Conservation (phyloP, 2,113 vertebrate species). For the Chaetura pelagica region DNA sequence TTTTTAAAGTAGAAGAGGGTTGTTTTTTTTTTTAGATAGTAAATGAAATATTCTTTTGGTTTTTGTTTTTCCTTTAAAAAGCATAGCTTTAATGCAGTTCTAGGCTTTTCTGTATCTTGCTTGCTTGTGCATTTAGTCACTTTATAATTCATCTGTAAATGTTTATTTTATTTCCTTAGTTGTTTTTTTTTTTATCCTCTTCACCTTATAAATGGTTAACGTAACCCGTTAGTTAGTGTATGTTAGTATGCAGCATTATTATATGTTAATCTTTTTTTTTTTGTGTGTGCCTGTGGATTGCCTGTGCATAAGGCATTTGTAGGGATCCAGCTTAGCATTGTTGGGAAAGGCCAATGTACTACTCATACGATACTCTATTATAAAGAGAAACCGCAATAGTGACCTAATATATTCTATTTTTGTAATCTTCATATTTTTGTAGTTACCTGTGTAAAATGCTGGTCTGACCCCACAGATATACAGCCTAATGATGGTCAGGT, state of each 20-base stretch:
- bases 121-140: conserved; percentile 92
- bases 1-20: conserved; percentile 85
- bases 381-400: conserved; percentile 70
- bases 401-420: conserved; percentile 83
- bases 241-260: conserved; percentile 78
- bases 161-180: conserved; percentile 76
- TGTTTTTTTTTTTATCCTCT: conserved; percentile 76
- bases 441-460: conserved; percentile 83
- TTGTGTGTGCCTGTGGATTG: conserved; percentile 76
- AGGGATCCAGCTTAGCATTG: conserved; percentile 61
- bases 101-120: conserved; percentile 81
- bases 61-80: conserved; percentile 53
- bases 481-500: conserved; percentile 73
- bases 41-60: conserved; percentile 63
- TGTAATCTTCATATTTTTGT: conserved; percentile 82
- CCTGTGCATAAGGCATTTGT: conserved; percentile 70
- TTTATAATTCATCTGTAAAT: conserved; percentile 83
- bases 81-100: conserved; percentile 75
- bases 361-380: conserved; percentile 63
- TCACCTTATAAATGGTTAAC: conserved; percentile 79
- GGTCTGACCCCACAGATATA: conserved; percentile 72
- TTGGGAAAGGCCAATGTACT: conserved; percentile 64
- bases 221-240: conserved; percentile 75
- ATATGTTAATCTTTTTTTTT: conserved; percentile 68
- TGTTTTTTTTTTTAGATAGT: conserved; percentile 67